These are phyloP conservation scores for Buceros bicornis DNA, from an alignment of 2,797 vertebrate species.

Conservation along the genomic window DNA sequence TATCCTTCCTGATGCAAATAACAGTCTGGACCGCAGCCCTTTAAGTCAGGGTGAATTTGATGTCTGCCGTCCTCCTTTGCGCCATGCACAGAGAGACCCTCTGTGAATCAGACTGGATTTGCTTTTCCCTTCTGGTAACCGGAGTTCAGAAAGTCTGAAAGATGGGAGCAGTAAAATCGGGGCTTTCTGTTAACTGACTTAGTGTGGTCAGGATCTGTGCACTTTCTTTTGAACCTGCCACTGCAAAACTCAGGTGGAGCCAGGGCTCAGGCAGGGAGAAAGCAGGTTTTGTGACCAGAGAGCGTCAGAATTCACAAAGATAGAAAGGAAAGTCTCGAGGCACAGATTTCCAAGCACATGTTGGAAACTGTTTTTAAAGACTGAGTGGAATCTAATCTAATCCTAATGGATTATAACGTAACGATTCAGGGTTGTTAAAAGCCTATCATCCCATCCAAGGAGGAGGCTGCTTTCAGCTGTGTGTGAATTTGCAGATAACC, in stretches of 20 bases:
- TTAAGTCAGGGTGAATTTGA: neutral
- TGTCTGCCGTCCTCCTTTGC: neutral
- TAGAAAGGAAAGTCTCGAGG: neutral
- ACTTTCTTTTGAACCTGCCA: neutral
- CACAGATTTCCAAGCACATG: neutral
- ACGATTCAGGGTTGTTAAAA: neutral
- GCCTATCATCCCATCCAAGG: neutral
- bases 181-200: neutral
- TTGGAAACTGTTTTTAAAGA: neutral
- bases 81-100: rapidly evolving
- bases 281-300: neutral
- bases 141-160: neutral
- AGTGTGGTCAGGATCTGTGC: neutral
- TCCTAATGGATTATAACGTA: neutral
- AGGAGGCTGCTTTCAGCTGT: neutral
- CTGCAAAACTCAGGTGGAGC: neutral
- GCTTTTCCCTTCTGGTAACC: neutral
- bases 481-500: neutral
- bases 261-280: neutral
- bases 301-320: neutral
- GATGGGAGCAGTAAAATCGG: neutral
- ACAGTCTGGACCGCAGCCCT: neutral
- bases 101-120: neutral
- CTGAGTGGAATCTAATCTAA: neutral
- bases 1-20: neutral